A percentile compares a stretch with the other conserved stretches of the same genome.
These are phyloP conservation scores for Ectropis crepuscularia DNA, from an alignment of 2,888 invertebrate species.

Conservation along the genomic window DNA sequence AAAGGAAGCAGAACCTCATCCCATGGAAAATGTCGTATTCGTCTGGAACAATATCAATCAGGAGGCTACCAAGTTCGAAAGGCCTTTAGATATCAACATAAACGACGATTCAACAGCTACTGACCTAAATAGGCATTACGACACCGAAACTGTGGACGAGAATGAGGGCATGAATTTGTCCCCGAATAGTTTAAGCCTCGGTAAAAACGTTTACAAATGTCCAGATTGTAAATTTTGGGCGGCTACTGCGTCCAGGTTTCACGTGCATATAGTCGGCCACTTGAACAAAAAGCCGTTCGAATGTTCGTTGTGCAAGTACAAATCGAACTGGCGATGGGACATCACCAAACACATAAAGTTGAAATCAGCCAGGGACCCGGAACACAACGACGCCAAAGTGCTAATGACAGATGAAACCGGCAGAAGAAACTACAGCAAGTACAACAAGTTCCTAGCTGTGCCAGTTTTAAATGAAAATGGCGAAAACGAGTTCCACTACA, in stretches of 20 bases:
- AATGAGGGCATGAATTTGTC: constrained; percentile 86
- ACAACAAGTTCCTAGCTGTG: constrained; percentile 93
- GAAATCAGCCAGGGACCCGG: constrained; percentile 93
- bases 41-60: constrained; percentile 90
- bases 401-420: constrained; percentile 97
- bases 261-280: constrained; percentile 97
- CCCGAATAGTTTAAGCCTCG: constrained; percentile 75
- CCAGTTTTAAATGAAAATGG: constrained; percentile 85
- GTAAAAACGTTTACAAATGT: constrained; percentile 94
- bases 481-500: constrained; percentile 77
- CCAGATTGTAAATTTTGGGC: constrained; percentile 97
- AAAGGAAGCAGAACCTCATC: constrained; percentile 85
- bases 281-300: constrained; percentile 97
- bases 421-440: constrained; percentile 95
- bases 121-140: constrained; percentile 64
- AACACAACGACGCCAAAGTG: constrained; percentile 92
- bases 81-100: constrained; percentile 73
- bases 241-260: constrained; percentile 95
- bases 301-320: constrained; percentile 96
- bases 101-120: constrained; percentile 78
- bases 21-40: constrained; percentile 92
- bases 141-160: constrained; percentile 70
- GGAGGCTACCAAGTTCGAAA: constrained; percentile 68
- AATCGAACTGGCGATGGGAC: constrained; percentile 99
- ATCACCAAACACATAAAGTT: constrained; percentile 97